These are phyloP conservation scores for Brachionus rubens DNA, from an alignment of 1,140 invertebrate genomes.

Conservation along the genomic window DNA sequence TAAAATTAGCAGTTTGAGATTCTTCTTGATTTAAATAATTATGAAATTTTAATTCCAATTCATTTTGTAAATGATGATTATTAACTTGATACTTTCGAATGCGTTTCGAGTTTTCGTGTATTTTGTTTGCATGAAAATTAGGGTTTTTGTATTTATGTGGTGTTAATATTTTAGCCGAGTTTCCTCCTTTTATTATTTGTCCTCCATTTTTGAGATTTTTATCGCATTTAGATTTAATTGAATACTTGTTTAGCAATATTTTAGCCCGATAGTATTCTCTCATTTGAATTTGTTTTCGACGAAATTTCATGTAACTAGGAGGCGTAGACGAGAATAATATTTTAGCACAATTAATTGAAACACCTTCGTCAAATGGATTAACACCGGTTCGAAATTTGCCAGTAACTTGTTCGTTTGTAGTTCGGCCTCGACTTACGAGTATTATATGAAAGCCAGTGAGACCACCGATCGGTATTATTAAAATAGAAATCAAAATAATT, in stretches of 20 bases:
- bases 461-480: conserved; percentile 94
- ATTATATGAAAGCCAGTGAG: conserved; percentile 96
- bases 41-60: conserved; percentile 1
- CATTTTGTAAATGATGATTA: not conserved
- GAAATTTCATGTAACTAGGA: conserved; percentile 14
- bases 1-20: not conserved
- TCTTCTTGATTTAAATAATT: conserved; percentile 19
- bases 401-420: conserved; percentile 98
- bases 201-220: not conserved
- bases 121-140: not conserved
- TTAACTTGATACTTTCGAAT: not conserved
- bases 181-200: not conserved
- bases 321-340: conserved; percentile 32
- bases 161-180: not conserved
- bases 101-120: not conserved
- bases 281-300: not conserved
- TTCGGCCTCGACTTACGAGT: conserved; percentile 89
- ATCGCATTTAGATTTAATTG: not conserved
- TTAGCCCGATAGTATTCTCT: conserved; percentile 20
- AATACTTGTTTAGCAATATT: not conserved
- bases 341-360: conserved; percentile 7
- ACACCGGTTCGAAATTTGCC: conserved; percentile 79
- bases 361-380: conserved; percentile 71
- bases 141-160: not conserved
- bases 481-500: conserved; percentile 81